Evolutionary conservation across 2,113 vertebrate genomes (phyloP), one percentile per base, ranked within the genome.

Genomic region (Chamaetylas fuelleborni): DNA sequence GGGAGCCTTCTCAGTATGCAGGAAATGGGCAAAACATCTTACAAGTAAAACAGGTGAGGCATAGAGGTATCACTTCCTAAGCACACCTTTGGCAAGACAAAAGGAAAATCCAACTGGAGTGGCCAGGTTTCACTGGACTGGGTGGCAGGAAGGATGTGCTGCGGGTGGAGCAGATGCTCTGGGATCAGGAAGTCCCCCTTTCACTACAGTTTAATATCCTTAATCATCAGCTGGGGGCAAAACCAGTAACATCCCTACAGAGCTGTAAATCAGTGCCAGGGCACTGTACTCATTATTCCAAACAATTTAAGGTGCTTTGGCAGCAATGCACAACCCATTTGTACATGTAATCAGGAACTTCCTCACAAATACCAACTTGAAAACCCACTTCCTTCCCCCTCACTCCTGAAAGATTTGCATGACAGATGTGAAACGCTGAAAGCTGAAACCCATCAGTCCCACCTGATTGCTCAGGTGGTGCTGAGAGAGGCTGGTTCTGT

Each of bases 21-120:
- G 96, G 96, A 96, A 96, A 97, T 23, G 81, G 72, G 94, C 76
- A 42, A 28, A 48, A 57, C 56, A 12, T 76, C 19, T 85, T 56
- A 31, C 81, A 16, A 17, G 57, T 36, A 1, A 84, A 93, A 77
- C 12, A 91, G 83, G 86, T 69, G 82, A 92, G 74, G 43, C 33
- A 22, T 0, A 11, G 86, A 80, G 76, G 31, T 58, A 71, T 45
- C 22, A 3, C 43, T 96, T 90, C 79, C 90, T 81, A 92, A 81
- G 51, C 40, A 64, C 73, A 94, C 79, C 82, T 96, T 88, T 24
- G 56, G 6, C 38, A 91, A 87, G 62, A 36, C 18, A 56, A 81
- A 78, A 64, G 78, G 83, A 80, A 84, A 76, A 81, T 81, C 40
- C n/a, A 79, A 42, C 23, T 47, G 25, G n/a, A 38, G 53, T 4